These are phyloP conservation scores for Halictus quadricinctus DNA, from an alignment of 2,888 invertebrate species.

Conservation along the genomic window DNA sequence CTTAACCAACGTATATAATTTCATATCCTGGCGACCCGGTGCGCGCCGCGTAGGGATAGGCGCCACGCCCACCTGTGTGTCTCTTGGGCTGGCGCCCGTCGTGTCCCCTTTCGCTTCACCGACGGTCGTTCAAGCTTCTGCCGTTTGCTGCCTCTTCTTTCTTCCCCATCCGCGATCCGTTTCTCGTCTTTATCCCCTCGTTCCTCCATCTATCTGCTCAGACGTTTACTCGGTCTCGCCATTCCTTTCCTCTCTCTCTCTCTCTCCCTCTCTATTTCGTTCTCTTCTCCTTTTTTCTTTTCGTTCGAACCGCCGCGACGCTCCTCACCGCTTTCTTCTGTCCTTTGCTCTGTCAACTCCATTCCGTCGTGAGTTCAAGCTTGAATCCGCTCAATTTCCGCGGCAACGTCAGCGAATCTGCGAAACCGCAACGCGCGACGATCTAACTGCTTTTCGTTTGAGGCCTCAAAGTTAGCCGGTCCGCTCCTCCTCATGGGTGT, in stretches of 20 bases:
- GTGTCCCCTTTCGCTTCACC: slow-evolving; percentile 66
- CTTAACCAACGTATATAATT: slow-evolving; percentile 69
- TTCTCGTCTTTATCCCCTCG: slow-evolving; percentile 3
- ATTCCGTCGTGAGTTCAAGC: slow-evolving; percentile 46
- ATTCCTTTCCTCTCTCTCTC: not conserved
- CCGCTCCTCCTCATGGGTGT: slow-evolving; percentile 16
- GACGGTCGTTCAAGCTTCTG: slow-evolving; percentile 51
- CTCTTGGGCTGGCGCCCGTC: slow-evolving; percentile 72
- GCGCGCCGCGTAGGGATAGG: slow-evolving; percentile 76
- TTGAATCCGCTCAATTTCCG: slow-evolving; percentile 75
- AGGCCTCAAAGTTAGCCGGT: slow-evolving; percentile 59
- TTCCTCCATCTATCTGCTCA: not conserved
- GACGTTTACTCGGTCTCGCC: slow-evolving; percentile 12
- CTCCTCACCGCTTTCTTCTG: not conserved
- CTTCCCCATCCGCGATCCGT: slow-evolving; percentile 20
- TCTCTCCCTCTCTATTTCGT: not conserved
- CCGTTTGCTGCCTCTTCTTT: slow-evolving; percentile 37
- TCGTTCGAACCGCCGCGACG: not conserved
- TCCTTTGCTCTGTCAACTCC: slow-evolving; percentile 58
- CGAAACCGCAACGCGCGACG: slow-evolving; percentile 81
- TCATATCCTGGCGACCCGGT: slow-evolving; percentile 71
- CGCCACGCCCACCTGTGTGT: slow-evolving; percentile 80
- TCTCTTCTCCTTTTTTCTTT: not conserved
- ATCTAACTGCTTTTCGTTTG: slow-evolving; percentile 80
- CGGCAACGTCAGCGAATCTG: slow-evolving; percentile 72